phyloP scores from a whole-genome alignment of 2,797 vertebrate genomes.

The Brachyalestes nurse region DNA sequence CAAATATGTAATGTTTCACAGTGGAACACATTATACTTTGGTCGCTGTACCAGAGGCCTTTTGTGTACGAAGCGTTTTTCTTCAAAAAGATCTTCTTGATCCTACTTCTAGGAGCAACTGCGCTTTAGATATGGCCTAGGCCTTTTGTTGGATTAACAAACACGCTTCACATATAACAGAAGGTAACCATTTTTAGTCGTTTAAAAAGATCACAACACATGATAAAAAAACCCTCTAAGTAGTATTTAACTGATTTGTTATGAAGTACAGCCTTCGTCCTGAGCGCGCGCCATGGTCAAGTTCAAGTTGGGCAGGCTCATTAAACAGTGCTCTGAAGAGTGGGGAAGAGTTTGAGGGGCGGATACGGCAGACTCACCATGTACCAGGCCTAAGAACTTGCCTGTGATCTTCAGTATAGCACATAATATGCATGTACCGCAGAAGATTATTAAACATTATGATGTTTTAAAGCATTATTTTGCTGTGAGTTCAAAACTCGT shows the following conservation, averaged over 20 bases:
- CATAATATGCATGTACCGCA: neutral
- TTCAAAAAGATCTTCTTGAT: neutral
- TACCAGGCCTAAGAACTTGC: neutral
- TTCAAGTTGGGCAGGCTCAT: constrained; percentile 79
- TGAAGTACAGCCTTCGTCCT: constrained; percentile 59
- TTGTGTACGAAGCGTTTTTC: neutral
- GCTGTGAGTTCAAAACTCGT: neutral
- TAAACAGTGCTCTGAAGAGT: constrained; percentile 61
- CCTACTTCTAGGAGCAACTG: neutral
- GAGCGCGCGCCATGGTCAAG: constrained; percentile 76
- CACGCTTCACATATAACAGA: neutral
- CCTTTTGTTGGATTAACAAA: neutral
- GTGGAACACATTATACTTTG: neutral
- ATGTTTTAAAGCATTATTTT: neutral
- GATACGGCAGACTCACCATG: neutral
- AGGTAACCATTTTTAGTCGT: neutral
- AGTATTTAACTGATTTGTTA: neutral
- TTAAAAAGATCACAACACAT: neutral
- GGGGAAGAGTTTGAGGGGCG: constrained; percentile 10
- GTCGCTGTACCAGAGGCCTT: neutral
- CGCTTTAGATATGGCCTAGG: neutral
- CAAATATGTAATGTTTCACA: neutral
- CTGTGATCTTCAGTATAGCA: neutral
- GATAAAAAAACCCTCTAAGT: neutral
- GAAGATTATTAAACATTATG: neutral